Evolutionary conservation across 2,888 invertebrate species (phyloP).

Genomic region (Imbricaverruca yamaguchii): DNA sequence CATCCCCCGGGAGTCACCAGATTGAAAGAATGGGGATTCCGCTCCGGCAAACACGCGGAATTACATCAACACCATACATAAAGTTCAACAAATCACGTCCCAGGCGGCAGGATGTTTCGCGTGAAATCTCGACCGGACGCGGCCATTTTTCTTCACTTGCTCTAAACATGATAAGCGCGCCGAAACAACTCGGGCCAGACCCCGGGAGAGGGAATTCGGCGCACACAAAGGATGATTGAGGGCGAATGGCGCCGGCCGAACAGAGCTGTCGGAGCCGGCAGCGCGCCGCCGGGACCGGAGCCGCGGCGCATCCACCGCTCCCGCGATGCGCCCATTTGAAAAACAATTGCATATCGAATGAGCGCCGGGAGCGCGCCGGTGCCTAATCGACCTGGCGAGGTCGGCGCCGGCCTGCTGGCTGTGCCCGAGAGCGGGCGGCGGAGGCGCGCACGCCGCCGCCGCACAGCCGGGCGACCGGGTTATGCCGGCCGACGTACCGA

Average conservation of each 20-base stretch:
- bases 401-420: not conserved
- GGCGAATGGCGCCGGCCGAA: not conserved
- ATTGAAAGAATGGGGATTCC: slow-evolving; percentile 9
- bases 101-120: not conserved
- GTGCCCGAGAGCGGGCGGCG: not conserved
- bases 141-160: slow-evolving; percentile 3
- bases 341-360: slow-evolving; percentile 14
- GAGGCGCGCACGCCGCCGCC: not conserved
- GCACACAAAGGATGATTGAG: not conserved
- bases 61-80: slow-evolving; percentile 15
- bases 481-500: not conserved
- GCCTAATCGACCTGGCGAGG: not conserved
- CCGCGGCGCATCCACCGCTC: not conserved
- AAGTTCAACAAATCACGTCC: not conserved
- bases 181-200: not conserved
- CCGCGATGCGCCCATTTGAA: not conserved
- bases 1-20: not conserved
- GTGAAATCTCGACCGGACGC: not conserved
- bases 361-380: not conserved
- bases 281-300: not conserved
- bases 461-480: not conserved
- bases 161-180: slow-evolving; percentile 5
- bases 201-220: not conserved
- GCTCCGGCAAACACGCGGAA: not conserved
- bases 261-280: not conserved